Base-by-base conservation (phyloP, 2,113 vertebrate species). In the Eublepharis macularius region DNA sequence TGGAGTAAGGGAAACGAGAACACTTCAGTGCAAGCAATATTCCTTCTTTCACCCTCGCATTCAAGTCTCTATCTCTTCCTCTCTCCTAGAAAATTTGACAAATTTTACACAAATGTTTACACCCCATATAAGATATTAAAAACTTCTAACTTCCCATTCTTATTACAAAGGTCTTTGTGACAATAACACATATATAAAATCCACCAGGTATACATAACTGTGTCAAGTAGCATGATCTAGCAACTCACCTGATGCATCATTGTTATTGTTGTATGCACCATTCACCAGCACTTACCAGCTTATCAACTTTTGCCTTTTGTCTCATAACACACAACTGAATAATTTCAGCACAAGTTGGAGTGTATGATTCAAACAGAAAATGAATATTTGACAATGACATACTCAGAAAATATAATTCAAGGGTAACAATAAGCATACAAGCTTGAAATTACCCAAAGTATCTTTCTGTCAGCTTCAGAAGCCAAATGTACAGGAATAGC, bases 401-500 rank as follows among this genome's bases (percentile, higher is more conserved):
- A 24, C 86, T 29, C 85, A 39, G 83, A 51, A 90, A 81, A 36
- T 80, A 69, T 80, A 68, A 2, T 86, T 10, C 14, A 91, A 49
- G 74, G 66, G 74, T 72, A 79, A 90, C 80, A 84, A 17, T 85
- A 83, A 79, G 68, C 1, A 81, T 34, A 75, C 66, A 9, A 80
- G 19, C 51, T 5, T 14, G 87, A 92, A 92, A 86, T 69, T 69
- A 88, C 2, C 2, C 75, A 75, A 88, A 86, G 0, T 10, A 86
- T 39, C 43, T 68, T 47, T 66, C 65, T 66, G 19, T 76, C 6
- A 80, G 45, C 80, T 83, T 69, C 17, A 87, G 12, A 90, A 80
- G 76, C 17, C 60, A 87, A 88, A 85, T 81, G 3, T 3, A 63
- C 17, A 0, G 16, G 81, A 89, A 66, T 13, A 66, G 43, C 29